phyloP scores from a whole-genome alignment of 2,797 vertebrate species.

The Melanitta fusca region DNA sequence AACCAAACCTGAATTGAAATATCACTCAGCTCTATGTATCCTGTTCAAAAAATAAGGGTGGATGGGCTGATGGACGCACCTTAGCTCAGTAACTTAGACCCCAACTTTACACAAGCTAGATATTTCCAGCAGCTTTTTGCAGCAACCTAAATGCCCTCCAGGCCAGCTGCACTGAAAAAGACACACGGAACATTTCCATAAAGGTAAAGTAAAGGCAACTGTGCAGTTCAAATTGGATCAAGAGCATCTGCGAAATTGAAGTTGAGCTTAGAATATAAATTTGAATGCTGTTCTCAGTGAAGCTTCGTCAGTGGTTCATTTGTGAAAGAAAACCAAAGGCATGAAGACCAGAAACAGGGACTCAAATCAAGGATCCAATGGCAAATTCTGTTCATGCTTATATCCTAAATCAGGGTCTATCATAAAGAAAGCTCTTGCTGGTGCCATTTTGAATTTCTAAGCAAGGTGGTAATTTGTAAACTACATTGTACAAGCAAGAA shows the following conservation, averaged over 20 bases:
- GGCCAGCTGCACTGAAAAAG: neutral
- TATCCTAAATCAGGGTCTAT: neutral
- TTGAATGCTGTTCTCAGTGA: neutral
- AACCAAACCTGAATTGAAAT: neutral
- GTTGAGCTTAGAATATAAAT: neutral
- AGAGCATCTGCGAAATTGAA: neutral
- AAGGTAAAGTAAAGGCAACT: neutral
- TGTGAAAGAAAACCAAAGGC: neutral
- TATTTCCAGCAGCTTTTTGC: neutral
- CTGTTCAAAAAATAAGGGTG: neutral
- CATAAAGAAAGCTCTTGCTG: neutral
- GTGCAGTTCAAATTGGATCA: neutral
- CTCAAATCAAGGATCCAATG: neutral
- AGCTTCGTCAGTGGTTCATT: neutral
- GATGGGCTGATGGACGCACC: neutral
- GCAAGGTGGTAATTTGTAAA: neutral
- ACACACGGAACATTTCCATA: rapidly evolving
- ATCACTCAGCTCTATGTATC: neutral
- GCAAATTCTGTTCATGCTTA: neutral
- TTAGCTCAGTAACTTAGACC: neutral
- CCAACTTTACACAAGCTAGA: neutral
- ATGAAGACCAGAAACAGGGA: neutral
- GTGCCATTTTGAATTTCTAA: neutral
- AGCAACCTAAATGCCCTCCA: neutral
- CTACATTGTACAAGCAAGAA: neutral